A percentile compares a stretch with the other conserved stretches of the same genome.
These are phyloP conservation scores for Athalia cordata DNA, from an alignment of 2,888 invertebrate species.

Conservation along the genomic window DNA sequence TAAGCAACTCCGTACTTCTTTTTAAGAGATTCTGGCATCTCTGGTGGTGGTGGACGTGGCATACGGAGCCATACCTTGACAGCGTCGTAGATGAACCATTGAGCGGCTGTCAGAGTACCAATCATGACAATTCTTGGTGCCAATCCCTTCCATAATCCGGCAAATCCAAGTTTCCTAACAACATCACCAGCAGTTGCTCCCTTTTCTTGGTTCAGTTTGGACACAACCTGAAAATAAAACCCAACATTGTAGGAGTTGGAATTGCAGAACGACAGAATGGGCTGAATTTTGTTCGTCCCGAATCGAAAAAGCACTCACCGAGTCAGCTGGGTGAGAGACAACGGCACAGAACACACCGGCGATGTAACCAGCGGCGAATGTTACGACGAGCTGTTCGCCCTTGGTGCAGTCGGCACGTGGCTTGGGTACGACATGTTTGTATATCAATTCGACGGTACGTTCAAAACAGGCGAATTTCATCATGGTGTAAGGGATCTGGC, in stretches of 20 bases:
- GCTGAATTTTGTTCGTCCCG: background rate
- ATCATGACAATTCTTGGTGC: slow-evolving; percentile 97
- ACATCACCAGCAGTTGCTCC: slow-evolving; percentile 84
- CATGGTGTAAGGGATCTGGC: slow-evolving; percentile 99
- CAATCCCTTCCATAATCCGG: slow-evolving; percentile 91
- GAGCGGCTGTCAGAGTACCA: slow-evolving; percentile 95
- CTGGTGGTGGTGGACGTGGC: slow-evolving; percentile 96
- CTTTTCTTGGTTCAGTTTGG: slow-evolving; percentile 95
- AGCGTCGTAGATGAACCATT: slow-evolving; percentile 99
- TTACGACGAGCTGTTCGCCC: slow-evolving; percentile 94
- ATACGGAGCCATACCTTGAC: slow-evolving; percentile 90
- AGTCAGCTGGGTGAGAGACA: slow-evolving; percentile 99
- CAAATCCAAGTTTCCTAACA: slow-evolving; percentile 83
- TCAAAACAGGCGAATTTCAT: slow-evolving; percentile 99
- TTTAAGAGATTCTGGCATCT: slow-evolving; percentile 95
- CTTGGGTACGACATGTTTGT: slow-evolving; percentile 94
- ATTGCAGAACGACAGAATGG: background rate
- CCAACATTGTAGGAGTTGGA: background rate
- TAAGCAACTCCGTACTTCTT: slow-evolving; percentile 76
- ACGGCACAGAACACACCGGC: slow-evolving; percentile 99
- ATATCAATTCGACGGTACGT: slow-evolving; percentile 94
- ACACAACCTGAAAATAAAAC: slow-evolving; percentile 80
- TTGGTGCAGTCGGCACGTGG: slow-evolving; percentile 93
- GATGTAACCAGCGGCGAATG: slow-evolving; percentile 96
- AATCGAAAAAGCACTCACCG: slow-evolving; percentile 73